Conservation (phyloP, 1,140 invertebrate species). For the Sesamia nonagrioides region DNA sequence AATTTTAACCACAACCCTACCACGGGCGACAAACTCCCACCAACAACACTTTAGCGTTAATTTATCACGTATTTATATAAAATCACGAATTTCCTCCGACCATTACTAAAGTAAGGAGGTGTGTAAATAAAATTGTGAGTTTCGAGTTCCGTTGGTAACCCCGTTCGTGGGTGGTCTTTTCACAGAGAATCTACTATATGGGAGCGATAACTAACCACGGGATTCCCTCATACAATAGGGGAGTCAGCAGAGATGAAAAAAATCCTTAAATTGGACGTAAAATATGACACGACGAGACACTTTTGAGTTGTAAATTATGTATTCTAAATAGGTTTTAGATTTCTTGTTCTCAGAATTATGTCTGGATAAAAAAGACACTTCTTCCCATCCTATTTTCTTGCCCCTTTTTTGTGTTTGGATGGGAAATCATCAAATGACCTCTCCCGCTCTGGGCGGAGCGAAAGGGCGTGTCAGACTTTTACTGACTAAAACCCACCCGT, state of each 20-base stretch:
- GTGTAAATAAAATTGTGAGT: constrained; percentile 5
- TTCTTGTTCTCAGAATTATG: constrained; percentile 13
- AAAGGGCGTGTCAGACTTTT: too few relatives aligned
- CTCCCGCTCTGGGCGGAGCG: too few relatives aligned
- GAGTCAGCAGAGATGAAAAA: constrained; percentile 34
- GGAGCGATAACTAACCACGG: constrained; percentile 42
- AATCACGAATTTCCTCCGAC: background rate
- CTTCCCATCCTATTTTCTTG: background rate
- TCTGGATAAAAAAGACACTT: background rate
- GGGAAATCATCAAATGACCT: too few relatives aligned
- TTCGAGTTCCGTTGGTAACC: constrained; percentile 41
- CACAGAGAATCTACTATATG: constrained; percentile 43
- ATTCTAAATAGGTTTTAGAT: background rate
- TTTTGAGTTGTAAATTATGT: constrained; percentile 11
- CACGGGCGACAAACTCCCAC: constrained; percentile 14
- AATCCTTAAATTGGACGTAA: constrained; percentile 45
- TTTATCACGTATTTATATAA: background rate
- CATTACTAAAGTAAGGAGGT: background rate
- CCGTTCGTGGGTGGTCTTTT: constrained; percentile 41
- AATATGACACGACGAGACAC: constrained; percentile 32
- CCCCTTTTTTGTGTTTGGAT: too few relatives aligned
- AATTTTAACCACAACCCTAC: constrained; percentile 36
- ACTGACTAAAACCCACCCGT: too few relatives aligned
- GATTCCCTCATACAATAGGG: constrained; percentile 29
- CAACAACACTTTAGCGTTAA: background rate